A percentile compares a stretch with the other conserved stretches of the same genome.
These are phyloP conservation scores for Aphelinus atriplicis DNA, from an alignment of 1,140 invertebrate species.

Conservation along the genomic window DNA sequence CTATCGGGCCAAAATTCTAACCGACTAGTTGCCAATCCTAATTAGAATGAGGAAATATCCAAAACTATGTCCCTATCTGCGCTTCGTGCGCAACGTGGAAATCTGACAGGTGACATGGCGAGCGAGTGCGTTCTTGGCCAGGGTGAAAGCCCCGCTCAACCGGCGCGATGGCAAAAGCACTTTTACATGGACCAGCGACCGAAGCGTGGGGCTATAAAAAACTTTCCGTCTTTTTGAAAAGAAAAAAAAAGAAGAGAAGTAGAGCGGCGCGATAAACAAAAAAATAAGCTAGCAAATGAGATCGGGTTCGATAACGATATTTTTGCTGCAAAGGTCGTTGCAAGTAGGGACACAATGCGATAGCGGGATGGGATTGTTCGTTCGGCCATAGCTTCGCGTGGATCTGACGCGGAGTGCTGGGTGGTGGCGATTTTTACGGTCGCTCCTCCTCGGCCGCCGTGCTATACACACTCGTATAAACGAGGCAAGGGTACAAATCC, in stretches of 20 bases:
- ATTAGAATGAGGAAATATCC: background rate
- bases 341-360: too few species aligned
- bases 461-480: background rate
- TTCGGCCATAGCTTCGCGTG: background rate
- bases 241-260: too few species aligned
- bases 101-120: constrained; percentile 17
- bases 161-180: too few species aligned
- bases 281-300: background rate
- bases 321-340: background rate
- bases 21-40: background rate
- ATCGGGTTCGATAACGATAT: constrained; percentile 5
- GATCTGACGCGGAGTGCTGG: background rate
- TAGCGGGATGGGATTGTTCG: too few species aligned
- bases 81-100: background rate
- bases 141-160: too few species aligned
- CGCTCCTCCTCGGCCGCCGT: background rate
- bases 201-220: too few species aligned
- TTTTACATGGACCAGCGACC: too few species aligned
- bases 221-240: too few species aligned
- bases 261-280: too few species aligned
- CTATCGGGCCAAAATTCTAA: background rate
- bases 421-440: constrained; percentile 18
- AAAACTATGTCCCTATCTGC: background rate
- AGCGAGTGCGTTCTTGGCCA: background rate
- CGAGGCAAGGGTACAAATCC: background rate